These are phyloP conservation scores for Caenorhabditis tropicalis DNA, from an alignment of 1,140 invertebrate genomes.

Conservation along the genomic window DNA sequence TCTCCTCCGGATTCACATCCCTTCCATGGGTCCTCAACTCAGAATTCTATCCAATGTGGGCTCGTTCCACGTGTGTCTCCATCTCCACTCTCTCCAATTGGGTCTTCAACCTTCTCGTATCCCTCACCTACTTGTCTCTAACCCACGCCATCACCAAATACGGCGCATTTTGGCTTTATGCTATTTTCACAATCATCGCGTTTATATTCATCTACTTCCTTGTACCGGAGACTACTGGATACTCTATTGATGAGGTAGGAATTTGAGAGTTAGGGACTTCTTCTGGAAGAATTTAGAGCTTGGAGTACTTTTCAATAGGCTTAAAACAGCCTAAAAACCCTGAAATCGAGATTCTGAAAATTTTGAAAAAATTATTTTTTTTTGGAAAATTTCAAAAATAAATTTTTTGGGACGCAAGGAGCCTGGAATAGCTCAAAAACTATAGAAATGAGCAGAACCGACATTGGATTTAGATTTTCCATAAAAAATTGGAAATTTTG, in stretches of 20 bases:
- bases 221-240: conserved; percentile 88
- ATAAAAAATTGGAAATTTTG: no score
- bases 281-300: no score
- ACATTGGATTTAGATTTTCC: no score
- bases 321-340: no score
- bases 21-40: conserved; percentile 80
- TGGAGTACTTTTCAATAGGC: no score
- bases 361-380: no score
- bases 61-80: conserved; percentile 76
- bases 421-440: no score
- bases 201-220: conserved; percentile 82
- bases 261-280: no score
- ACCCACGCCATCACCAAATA: conserved; percentile 74
- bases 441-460: no score
- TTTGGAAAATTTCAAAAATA: no score
- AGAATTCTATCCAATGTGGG: conserved; percentile 79
- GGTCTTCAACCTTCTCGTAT: conserved; percentile 76
- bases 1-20: conserved; percentile 76
- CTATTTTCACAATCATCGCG: conserved; percentile 78
- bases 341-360: no score
- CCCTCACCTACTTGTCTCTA: conserved; percentile 77
- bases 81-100: conserved; percentile 77
- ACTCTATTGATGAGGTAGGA: conserved; percentile 82
- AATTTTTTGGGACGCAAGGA: no score
- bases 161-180: conserved; percentile 70